Conservation (phyloP, 2,888 invertebrate species). For the Tetranychus truncatus region DNA sequence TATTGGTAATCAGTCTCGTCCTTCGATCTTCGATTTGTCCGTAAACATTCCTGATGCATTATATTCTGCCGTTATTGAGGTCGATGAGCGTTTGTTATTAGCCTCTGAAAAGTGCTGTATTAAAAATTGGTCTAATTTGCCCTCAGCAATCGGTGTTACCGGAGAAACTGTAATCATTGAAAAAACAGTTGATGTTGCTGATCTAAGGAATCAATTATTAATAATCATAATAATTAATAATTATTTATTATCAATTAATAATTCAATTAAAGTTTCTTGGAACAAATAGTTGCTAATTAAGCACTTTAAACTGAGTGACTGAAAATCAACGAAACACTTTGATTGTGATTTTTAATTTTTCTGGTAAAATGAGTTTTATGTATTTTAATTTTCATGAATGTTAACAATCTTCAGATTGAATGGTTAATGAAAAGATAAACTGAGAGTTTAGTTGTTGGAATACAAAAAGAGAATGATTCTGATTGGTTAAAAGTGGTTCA, state of each 20-base stretch:
- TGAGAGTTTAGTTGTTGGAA: no score
- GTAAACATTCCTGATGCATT: constrained; percentile 67
- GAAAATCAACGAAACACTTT: no score
- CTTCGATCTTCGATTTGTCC: constrained; percentile 83
- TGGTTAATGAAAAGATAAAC: no score
- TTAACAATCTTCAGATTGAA: no score
- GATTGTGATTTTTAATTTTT: no score
- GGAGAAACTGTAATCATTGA: constrained; percentile 39
- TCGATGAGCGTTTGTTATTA: constrained; percentile 74
- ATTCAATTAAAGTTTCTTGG: constrained; percentile 47
- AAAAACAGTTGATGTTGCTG: constrained; percentile 47
- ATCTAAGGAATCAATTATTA: constrained; percentile 49
- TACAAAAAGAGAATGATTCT: no score
- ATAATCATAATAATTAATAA: no score
- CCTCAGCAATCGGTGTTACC: constrained; percentile 32
- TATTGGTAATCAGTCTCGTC: constrained; percentile 93
- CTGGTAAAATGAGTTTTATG: no score
- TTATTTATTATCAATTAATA: no score
- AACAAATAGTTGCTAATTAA: no score
- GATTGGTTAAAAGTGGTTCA: no score
- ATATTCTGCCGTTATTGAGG: constrained; percentile 74
- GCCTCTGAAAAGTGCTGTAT: constrained; percentile 48
- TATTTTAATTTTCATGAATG: constrained; percentile 38
- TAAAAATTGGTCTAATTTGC: constrained; percentile 30
- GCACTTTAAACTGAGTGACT: no score